Base-by-base conservation (phyloP, 2,888 invertebrate species). In the Drosophila kokeensis region DNA sequence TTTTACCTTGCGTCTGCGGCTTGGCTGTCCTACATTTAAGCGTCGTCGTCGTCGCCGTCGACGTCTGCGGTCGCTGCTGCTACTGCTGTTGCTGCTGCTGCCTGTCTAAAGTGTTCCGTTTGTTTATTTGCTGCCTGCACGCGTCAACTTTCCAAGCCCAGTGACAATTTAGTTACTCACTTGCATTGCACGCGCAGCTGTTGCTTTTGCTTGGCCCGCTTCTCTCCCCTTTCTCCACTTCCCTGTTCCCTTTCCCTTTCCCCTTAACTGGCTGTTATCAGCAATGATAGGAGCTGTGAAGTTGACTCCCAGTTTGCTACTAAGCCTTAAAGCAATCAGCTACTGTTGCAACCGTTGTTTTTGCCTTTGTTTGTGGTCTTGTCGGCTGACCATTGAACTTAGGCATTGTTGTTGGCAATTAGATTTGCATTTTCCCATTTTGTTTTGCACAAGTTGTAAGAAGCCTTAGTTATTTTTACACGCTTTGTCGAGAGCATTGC, bases 371-470 rank as follows among this genome's bases (percentile, higher is more conserved):
- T 42, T 34, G 60, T 72, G 24, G 38, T 65, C 40, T 62, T 45
- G 63, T 71, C 58, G 59, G 69, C 72, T 90, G 87, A 83, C 87
- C 86, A 79, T 50, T 83, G 81, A 88, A 90, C 90, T 83, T 81
- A 75, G 73, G 50, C 76, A 79, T 83, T 88, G 77, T 79, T 79
- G 79, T 73, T 83, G 73, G 67, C 75, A 76, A 77, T 87, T 76
- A 75, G 76, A 74, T 81, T 79, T 79, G 74, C 71, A 76, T 81
- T 88, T 81, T 48, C 45, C 69, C 69, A 69, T 79, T 69, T 73
- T 55, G 72, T 55, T 71, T 69, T 72, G 77, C 71, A 61, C 65
- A 76, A 59, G 38, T 83, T 84, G 69, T 74, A 71, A 68, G 69
- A 74, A 74, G 69, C 74, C 64, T 49, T 53, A 64, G 59, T 60